Conservation (phyloP, 2,888 invertebrate species). For the Temnothorax ravouxi region DNA sequence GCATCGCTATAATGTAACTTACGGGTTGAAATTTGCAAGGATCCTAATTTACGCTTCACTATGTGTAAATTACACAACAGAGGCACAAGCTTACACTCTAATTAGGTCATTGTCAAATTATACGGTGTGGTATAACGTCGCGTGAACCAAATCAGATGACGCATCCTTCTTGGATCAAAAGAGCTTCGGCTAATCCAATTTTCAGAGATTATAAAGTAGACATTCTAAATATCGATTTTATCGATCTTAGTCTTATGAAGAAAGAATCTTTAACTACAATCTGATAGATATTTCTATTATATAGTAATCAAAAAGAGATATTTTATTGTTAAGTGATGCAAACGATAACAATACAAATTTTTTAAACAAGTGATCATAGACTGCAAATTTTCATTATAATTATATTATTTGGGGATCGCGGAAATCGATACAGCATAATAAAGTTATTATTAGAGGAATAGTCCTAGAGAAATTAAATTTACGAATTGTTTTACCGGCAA, state of each 20-base stretch:
- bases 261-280: constrained; percentile 1
- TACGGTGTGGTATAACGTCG: constrained; percentile 13
- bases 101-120: constrained; percentile 53
- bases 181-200: constrained; percentile 15
- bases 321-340: not conserved
- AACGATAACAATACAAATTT: not conserved
- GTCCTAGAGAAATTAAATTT: not conserved
- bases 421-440: not conserved
- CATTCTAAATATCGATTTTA: not conserved
- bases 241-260: not conserved
- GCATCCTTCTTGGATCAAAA: constrained; percentile 32
- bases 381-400: constrained; percentile 1
- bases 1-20: constrained; percentile 41
- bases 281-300: not conserved
- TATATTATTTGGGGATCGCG: not conserved
- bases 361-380: not conserved
- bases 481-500: not conserved
- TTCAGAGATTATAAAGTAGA: constrained; percentile 16
- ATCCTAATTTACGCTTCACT: constrained; percentile 47
- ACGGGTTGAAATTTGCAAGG: constrained; percentile 45
- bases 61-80: constrained; percentile 48
- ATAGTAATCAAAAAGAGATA: not conserved
- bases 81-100: constrained; percentile 33
- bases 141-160: constrained; percentile 29
- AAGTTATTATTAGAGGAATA: not conserved